A percentile compares a stretch with the other conserved stretches of the same genome.
Conservation (phyloP, 2,113 vertebrate species). For the Odocoileus virginianus region DNA sequence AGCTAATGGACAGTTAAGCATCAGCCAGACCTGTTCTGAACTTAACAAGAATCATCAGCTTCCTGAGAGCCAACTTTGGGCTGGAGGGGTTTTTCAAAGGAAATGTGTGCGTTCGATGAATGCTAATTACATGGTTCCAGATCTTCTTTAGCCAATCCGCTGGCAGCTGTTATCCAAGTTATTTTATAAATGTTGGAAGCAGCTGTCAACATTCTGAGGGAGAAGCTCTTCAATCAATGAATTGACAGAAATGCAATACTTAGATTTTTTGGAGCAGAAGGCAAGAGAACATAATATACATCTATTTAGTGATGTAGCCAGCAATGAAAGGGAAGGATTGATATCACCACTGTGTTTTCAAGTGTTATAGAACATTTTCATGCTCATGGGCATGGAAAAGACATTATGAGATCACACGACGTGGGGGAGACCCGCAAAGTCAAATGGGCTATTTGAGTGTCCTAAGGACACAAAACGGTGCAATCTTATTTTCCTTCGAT, state of each 20-base stretch:
- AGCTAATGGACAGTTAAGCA: neutral
- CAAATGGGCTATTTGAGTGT: conserved; percentile 45
- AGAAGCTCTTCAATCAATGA: conserved; percentile 71
- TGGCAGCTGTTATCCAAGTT: conserved; percentile 63
- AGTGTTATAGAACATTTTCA: conserved; percentile 47
- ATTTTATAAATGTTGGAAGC: conserved; percentile 65
- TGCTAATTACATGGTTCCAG: conserved; percentile 61
- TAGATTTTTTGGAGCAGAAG: conserved; percentile 68
- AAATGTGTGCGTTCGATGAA: conserved; percentile 51
- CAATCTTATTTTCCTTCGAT: conserved; percentile 56
- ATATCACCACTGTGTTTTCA: conserved; percentile 42
- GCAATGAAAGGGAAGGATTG: conserved; percentile 57
- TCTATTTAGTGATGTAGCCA: conserved; percentile 64
- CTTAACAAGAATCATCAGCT: conserved; percentile 21
- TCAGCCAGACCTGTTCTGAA: conserved; percentile 6
- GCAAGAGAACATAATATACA: conserved; percentile 58
- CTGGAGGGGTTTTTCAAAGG: conserved; percentile 51
- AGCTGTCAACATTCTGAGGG: conserved; percentile 69
- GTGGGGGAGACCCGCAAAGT: conserved; percentile 45
- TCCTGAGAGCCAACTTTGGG: conserved; percentile 36
- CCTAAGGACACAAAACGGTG: conserved; percentile 55
- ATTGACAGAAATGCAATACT: conserved; percentile 74
- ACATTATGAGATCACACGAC: neutral
- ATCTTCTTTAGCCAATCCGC: conserved; percentile 60
- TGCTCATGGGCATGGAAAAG: conserved; percentile 62